Evolutionary conservation across 1,140 invertebrate species (phyloP), one percentile per base, ranked within the genome.

Genomic region (Drosophila arawakana): DNA sequence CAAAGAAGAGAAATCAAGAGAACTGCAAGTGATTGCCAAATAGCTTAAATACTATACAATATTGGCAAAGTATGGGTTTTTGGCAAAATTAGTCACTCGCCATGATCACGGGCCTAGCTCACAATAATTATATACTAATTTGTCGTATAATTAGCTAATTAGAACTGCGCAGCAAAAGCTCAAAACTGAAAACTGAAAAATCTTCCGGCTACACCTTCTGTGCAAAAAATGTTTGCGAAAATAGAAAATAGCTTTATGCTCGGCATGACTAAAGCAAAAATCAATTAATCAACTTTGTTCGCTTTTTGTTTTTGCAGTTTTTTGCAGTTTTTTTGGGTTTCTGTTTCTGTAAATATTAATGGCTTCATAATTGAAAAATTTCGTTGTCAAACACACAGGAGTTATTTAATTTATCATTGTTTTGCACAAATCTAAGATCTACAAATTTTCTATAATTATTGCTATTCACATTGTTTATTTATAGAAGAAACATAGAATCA

Each of bases 71-170:
- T 35, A 11, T 35, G n/a, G 8, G 35, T 65, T 44, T 35, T 63
- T 46, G 39, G 9, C 15, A 39, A 52, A 63, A 81, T 67, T 78
- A 76, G 76, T 78, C 68, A 79, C 70, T 88, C 61, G 55, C 35
- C 44, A 68, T 79, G 79, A 66, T 78, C 82, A 66, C 60, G 76
- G 68, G 80, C 81, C 72, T 67, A 80, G 81, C 60, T 77, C 70
- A 52, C 66, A 89, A 89, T 89, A 89, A 89, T 89, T 89, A 89
- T 84, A 89, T 63, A 89, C 78, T 89, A 89, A 89, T 89, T 90
- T 66, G 79, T 84, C 80, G 84, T 89, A 89, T 89, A 89, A 89
- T 89, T 89, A 89, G 85, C 84, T 89, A 89, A 89, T 89, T 89
- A 89, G 84, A 89, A 89, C 85, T 89, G 78, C 84, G 74, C 77